phyloP scores from a whole-genome alignment of 2,113 vertebrate species.

The Ammospiza nelsoni region DNA sequence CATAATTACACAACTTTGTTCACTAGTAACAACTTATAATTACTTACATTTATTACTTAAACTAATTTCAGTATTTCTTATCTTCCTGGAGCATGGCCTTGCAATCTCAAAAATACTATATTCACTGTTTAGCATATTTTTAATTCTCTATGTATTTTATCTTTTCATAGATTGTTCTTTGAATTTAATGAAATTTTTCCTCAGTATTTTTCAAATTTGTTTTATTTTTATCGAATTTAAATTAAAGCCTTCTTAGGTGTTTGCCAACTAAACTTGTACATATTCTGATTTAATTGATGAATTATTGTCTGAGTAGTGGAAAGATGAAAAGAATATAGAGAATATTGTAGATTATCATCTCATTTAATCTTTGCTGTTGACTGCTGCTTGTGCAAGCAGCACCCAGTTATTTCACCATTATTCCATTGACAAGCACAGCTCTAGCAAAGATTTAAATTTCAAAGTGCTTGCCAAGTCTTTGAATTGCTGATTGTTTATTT shows the following conservation, averaged over 20 bases:
- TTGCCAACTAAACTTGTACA: not conserved
- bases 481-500: not conserved
- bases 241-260: not conserved
- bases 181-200: not conserved
- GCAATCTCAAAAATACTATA: not conserved
- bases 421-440: not conserved
- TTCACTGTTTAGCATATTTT: not conserved
- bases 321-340: not conserved
- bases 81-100: not conserved
- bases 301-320: not conserved
- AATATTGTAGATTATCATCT: not conserved
- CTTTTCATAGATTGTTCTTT: not conserved
- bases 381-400: not conserved
- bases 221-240: not conserved
- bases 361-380: not conserved
- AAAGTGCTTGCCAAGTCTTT: not conserved
- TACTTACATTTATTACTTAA: not conserved
- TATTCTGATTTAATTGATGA: not conserved
- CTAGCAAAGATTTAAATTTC: conserved; percentile 1
- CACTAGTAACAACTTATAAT: not conserved
- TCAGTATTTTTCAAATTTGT: not conserved
- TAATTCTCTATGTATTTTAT: not conserved
- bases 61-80: not conserved
- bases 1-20: not conserved
- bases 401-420: not conserved